These are phyloP conservation scores for Diabrotica balteata DNA, from an alignment of 2,888 invertebrate genomes.

Conservation along the genomic window DNA sequence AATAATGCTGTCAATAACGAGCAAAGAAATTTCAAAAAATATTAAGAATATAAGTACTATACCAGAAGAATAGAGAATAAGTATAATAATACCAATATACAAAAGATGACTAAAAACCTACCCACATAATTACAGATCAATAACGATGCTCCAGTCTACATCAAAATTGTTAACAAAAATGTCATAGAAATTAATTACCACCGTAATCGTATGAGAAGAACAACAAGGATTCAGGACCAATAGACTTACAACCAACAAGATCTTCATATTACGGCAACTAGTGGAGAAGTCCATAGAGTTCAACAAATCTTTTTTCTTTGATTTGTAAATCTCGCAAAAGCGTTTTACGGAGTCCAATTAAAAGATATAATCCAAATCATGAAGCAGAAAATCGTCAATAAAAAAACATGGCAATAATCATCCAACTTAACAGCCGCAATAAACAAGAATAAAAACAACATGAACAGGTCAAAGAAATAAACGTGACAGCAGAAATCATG, in stretches of 20 bases:
- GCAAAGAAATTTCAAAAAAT: not conserved
- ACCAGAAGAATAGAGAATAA: not conserved
- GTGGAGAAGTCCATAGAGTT: not conserved
- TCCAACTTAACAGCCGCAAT: too few relatives aligned
- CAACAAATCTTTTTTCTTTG: not conserved
- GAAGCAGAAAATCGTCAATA: too few relatives aligned
- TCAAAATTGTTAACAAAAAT: not conserved
- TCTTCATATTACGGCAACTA: not conserved
- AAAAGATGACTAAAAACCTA: not conserved
- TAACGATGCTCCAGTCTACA: not conserved
- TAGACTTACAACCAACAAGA: not conserved
- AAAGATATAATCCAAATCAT: not conserved
- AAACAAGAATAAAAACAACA: too few relatives aligned
- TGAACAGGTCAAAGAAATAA: too few relatives aligned
- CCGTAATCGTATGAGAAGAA: not conserved
- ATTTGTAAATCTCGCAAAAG: not conserved
- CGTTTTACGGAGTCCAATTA: not conserved
- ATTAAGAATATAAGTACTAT: not conserved
- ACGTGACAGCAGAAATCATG: too few relatives aligned
- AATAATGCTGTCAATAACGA: too few relatives aligned
- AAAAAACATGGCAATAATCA: too few relatives aligned
- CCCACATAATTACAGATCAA: not conserved
- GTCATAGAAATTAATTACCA: not conserved
- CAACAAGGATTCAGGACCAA: not conserved
- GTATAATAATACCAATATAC: not conserved